Evolutionary conservation across 2,888 invertebrate species (phyloP).

Genomic region (Dusona sp.): DNA sequence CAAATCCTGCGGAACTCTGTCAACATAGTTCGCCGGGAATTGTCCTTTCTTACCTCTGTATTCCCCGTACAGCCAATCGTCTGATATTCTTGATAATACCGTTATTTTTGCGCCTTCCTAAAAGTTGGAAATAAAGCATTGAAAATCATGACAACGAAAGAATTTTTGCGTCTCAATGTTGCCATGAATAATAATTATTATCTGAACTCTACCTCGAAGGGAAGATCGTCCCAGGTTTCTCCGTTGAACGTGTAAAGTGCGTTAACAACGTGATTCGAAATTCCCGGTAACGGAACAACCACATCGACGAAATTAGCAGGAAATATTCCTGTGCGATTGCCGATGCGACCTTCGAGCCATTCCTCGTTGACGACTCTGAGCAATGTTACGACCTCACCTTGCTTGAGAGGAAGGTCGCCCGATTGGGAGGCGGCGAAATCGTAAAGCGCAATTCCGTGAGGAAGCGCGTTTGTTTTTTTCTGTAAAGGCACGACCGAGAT

Average conservation of each 20-base stretch:
- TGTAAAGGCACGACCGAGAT: not conserved
- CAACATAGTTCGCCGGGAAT: conserved; percentile 92
- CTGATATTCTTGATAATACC: conserved; percentile 89
- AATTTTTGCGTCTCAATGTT: not conserved
- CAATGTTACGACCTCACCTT: conserved; percentile 90
- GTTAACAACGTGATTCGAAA: conserved; percentile 84
- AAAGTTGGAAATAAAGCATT: conserved; percentile 59
- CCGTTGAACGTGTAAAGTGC: conserved; percentile 91
- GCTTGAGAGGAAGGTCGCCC: conserved; percentile 93
- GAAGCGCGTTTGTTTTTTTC: conserved; percentile 6
- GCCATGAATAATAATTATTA: not conserved
- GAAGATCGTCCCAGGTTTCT: conserved; percentile 87
- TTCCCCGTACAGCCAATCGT: conserved; percentile 93
- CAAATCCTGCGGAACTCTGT: conserved; percentile 86
- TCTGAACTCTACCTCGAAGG: conserved; percentile 85
- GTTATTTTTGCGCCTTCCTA: conserved; percentile 88
- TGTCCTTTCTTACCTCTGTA: conserved; percentile 89
- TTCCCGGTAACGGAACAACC: conserved; percentile 88
- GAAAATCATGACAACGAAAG: not conserved
- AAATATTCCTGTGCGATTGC: conserved; percentile 92
- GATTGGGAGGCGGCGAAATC: conserved; percentile 91
- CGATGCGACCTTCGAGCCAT: conserved; percentile 92
- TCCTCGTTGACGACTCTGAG: conserved; percentile 90
- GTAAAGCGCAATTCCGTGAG: conserved; percentile 92
- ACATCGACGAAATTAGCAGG: conserved; percentile 92